A percentile compares a stretch with the other conserved stretches of the same genome.
These are phyloP conservation scores for Furcula furcula DNA, from an alignment of 2,888 invertebrate genomes.

Conservation along the genomic window DNA sequence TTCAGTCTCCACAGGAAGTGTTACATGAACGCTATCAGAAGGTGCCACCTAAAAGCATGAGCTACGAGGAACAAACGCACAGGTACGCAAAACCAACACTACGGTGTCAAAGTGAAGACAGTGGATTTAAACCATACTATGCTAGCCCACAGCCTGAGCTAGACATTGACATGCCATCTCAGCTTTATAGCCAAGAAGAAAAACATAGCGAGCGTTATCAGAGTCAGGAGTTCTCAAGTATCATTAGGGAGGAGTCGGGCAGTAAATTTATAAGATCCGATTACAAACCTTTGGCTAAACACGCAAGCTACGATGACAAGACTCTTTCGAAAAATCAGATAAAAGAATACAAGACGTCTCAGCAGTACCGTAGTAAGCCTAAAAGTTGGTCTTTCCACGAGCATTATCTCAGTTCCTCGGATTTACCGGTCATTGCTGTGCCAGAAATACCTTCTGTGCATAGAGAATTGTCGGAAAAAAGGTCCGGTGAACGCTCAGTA, in stretches of 20 bases:
- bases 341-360: constrained; percentile 82
- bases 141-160: constrained; percentile 76
- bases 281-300: constrained; percentile 82
- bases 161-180: constrained; percentile 79
- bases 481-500: constrained; percentile 65
- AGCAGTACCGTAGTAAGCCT: constrained; percentile 79
- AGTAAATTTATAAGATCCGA: constrained; percentile 74
- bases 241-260: constrained; percentile 61
- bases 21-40: constrained; percentile 64
- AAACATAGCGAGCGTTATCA: constrained; percentile 84
- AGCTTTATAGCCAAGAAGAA: constrained; percentile 83
- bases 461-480: constrained; percentile 72
- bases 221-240: constrained; percentile 83
- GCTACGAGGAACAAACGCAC: constrained; percentile 70
- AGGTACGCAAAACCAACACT: constrained; percentile 75
- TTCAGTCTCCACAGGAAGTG: constrained; percentile 46
- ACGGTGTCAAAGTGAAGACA: constrained; percentile 84
- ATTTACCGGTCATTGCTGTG: constrained; percentile 77
- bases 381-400: constrained; percentile 85
- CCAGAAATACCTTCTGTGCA: constrained; percentile 76
- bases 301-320: constrained; percentile 85
- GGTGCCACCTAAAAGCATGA: constrained; percentile 72
- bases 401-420: constrained; percentile 80
- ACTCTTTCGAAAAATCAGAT: constrained; percentile 84
- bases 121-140: constrained; percentile 66